Evolutionary conservation across 2,797 vertebrate species (phyloP).

Genomic region (Arctocebus calabarensis): DNA sequence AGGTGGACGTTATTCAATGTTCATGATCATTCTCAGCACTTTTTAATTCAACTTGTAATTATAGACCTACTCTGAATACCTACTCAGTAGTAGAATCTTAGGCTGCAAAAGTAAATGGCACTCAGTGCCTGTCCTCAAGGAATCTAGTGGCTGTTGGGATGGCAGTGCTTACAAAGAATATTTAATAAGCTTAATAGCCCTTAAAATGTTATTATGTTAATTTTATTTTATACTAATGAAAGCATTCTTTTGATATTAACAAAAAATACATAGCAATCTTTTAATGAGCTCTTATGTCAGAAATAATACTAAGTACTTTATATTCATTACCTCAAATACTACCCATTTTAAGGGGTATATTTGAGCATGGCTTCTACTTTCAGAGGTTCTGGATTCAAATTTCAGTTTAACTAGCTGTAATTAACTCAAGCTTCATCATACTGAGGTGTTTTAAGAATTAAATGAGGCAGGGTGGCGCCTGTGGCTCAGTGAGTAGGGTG

Average conservation of each 20-base stretch:
- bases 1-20: not conserved
- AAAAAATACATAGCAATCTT: not conserved
- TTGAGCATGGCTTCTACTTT: not conserved
- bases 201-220: not conserved
- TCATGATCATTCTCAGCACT: not conserved
- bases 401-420: not conserved
- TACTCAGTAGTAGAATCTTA: not conserved
- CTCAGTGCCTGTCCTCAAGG: not conserved
- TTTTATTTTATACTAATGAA: not conserved
- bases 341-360: not conserved
- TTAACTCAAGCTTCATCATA: not conserved
- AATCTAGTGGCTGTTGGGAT: not conserved
- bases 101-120: not conserved
- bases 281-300: not conserved
- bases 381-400: not conserved
- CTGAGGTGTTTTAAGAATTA: not conserved
- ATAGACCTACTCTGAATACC: not conserved
- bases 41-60: constrained; percentile 34
- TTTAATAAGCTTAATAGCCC: not conserved
- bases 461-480: not conserved
- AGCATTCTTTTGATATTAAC: not conserved
- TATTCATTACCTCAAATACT: not conserved
- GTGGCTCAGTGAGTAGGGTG: too few species aligned
- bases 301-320: not conserved
- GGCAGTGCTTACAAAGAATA: not conserved